Base-by-base conservation (phyloP, 2,113 vertebrate genomes). In the Fregetta grallaria region DNA sequence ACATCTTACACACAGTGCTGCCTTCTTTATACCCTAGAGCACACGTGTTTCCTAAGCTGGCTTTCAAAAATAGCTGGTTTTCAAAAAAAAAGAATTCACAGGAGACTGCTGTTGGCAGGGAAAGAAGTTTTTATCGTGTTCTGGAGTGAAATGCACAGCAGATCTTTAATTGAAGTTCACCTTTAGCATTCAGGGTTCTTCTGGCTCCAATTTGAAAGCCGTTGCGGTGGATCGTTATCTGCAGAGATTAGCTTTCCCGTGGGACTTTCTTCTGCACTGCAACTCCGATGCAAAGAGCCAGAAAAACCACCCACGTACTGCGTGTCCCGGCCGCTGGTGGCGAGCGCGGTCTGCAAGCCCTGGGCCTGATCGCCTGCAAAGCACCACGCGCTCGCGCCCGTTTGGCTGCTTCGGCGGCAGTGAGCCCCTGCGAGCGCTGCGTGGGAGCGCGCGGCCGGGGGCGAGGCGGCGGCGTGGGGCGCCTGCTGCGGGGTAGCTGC, bases 121-220 rank as follows among this genome's bases (percentile, higher is more conserved):
- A 61, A 79, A 59, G 66, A 72, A 27, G 19, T 61, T 82, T 90
- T 83, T 77, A 44, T 93, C 47, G 3, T 36, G n/a, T 56, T 97
- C 89, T 97, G 85, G 89, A 96, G 96, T 32, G 21, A 96, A 96
- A 84, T 49, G 56, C 7, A 12, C 74, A 50, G 67, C 30, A 10
- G 90, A 85, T 94, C 93, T 95, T 94, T 96, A 94, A 94, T 50
- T 97, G 92, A 97, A 95, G 95, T 84, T 97, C 97, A 97, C 96
- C 97, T 98, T 95, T 95, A 88, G 86, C 79, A 38, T 86, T 92
- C 78, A 20, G 88, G 85, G 85, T 84, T 86, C 92, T 56, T 93
- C 73, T 96, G 92, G 81, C 94, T 87, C 59, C 82, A 30, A 8
- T 36, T 66, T 44, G 85, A 90, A 94, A 80, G 81, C 91, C 52